A percentile compares a stretch with the other conserved stretches of the same genome.
Evolutionary conservation across 1,140 invertebrate genomes (phyloP).

Genomic region (Nixonia krombeini): DNA sequence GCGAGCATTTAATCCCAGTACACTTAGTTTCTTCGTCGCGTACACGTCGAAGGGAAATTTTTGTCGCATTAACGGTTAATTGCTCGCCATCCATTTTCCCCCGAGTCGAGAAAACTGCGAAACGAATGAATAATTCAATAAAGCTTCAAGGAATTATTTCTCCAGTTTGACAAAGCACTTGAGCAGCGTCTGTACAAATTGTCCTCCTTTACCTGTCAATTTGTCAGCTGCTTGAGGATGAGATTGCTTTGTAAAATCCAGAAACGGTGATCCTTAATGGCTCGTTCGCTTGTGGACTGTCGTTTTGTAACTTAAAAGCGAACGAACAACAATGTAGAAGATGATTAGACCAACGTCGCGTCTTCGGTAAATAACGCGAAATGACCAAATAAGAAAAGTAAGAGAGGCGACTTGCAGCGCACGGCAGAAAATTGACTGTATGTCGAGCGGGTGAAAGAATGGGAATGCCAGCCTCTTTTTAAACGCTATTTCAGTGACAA

Average conservation of each 20-base stretch:
- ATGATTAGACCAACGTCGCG: conserved; percentile 57
- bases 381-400: conserved; percentile 21
- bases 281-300: conserved; percentile 31
- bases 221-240: conserved; percentile 6
- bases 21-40: too few relatives aligned
- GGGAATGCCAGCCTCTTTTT: conserved; percentile 6
- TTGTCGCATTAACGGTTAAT: background rate
- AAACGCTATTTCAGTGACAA: conserved; percentile 14
- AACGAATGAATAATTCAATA: too few relatives aligned
- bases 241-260: conserved; percentile 5
- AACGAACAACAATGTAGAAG: conserved; percentile 48
- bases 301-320: conserved; percentile 6
- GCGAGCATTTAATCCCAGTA: too few relatives aligned
- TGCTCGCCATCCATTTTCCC: too few relatives aligned
- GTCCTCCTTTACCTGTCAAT: conserved; percentile 6
- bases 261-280: conserved; percentile 54
- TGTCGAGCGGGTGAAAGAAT: conserved; percentile 12
- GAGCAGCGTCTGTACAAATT: too few relatives aligned
- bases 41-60: too few relatives aligned
- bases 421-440: conserved; percentile 36
- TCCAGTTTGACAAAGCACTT: too few relatives aligned
- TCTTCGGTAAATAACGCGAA: conserved; percentile 49
- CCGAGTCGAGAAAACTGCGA: too few relatives aligned
- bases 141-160: too few relatives aligned
- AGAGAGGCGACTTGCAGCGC: conserved; percentile 16